Evolutionary conservation across 2,888 invertebrate species (phyloP).

Genomic region (Blastobasis adustella): DNA sequence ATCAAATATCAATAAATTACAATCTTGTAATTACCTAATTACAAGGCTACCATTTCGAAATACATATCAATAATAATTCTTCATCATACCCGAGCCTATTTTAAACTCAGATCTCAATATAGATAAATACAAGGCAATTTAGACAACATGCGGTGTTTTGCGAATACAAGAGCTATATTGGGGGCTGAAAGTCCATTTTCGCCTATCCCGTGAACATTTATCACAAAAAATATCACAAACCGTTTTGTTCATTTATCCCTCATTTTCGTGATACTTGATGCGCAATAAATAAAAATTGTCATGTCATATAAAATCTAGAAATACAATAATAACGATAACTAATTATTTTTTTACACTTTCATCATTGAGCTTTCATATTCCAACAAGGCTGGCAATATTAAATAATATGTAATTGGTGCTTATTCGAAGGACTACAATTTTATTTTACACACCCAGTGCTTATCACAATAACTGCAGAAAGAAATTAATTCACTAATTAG

Average conservation of each 20-base stretch:
- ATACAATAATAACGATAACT: not conserved
- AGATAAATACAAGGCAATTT: too few relatives aligned
- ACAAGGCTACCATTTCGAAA: too few relatives aligned
- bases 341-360: not conserved
- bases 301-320: not conserved
- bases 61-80: too few relatives aligned
- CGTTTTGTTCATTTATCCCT: too few relatives aligned
- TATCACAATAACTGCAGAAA: conserved; percentile 40
- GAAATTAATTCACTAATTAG: conserved; percentile 18
- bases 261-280: too few relatives aligned
- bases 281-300: not conserved
- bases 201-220: not conserved
- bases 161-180: too few relatives aligned
- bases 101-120: too few relatives aligned
- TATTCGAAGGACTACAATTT: conserved; percentile 15
- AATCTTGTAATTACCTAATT: too few relatives aligned
- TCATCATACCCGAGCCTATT: too few relatives aligned
- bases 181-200: not conserved
- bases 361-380: not conserved
- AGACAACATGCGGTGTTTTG: too few relatives aligned
- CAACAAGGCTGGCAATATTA: not conserved
- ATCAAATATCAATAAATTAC: too few relatives aligned
- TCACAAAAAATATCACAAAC: not conserved
- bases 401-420: not conserved
- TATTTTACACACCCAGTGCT: conserved; percentile 4